These are phyloP conservation scores for Spilosoma lubricipeda DNA, from an alignment of 2,888 invertebrate genomes.

Conservation along the genomic window DNA sequence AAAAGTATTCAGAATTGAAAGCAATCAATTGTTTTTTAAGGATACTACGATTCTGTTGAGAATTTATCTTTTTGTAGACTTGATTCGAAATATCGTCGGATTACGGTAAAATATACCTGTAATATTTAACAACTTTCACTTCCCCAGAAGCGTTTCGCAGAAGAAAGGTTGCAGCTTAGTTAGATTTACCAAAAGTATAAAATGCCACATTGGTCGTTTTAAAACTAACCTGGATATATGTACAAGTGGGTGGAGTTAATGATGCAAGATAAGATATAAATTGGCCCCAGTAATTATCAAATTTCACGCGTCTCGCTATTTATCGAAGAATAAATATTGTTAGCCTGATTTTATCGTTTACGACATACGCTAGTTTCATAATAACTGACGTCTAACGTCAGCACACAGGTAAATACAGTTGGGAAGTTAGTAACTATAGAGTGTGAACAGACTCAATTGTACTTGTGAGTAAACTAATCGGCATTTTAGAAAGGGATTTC, in stretches of 20 bases:
- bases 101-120: conserved; percentile 40
- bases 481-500: conserved; percentile 1
- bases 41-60: conserved; percentile 40
- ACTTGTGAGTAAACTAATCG: conserved; percentile 9
- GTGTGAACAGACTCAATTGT: conserved; percentile 59
- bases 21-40: conserved; percentile 41
- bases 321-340: conserved; percentile 81
- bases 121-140: conserved; percentile 45
- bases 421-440: conserved; percentile 46
- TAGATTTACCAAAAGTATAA: conserved; percentile 12
- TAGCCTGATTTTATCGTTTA: conserved; percentile 71
- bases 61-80: conserved; percentile 33
- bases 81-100: conserved; percentile 26
- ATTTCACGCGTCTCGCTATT: conserved; percentile 76
- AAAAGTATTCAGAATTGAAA: conserved; percentile 33
- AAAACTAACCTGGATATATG: conserved; percentile 32
- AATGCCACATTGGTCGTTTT: conserved; percentile 14
- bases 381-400: conserved; percentile 47
- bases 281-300: conserved; percentile 79
- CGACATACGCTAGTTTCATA: conserved; percentile 67
- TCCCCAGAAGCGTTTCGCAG: conserved; percentile 21
- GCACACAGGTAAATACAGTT: conserved; percentile 25
- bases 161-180: conserved; percentile 8
- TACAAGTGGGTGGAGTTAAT: conserved; percentile 71
- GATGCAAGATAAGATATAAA: conserved; percentile 78